phyloP scores from a whole-genome alignment of 2,113 vertebrate species.

The Vombatus ursinus region DNA sequence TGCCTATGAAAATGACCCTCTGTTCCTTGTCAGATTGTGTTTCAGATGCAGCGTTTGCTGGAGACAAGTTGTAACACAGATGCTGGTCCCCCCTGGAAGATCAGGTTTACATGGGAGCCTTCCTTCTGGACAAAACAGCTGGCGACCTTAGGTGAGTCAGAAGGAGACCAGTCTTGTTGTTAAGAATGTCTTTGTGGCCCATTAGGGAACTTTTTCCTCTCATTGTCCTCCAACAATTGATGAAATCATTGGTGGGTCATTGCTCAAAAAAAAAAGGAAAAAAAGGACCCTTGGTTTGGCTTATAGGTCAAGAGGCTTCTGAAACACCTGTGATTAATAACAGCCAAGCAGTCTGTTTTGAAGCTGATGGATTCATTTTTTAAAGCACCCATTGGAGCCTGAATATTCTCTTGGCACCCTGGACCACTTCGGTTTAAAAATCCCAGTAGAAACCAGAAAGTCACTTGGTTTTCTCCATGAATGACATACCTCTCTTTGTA shows the following conservation, averaged over 20 bases:
- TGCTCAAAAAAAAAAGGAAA: neutral
- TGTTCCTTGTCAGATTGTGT: slow-evolving; percentile 89
- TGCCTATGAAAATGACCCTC: slow-evolving; percentile 40
- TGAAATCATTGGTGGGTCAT: neutral
- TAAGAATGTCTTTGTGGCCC: neutral
- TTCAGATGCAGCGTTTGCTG: slow-evolving; percentile 95
- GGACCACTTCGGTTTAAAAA: neutral
- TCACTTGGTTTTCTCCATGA: neutral
- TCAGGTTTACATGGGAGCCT: slow-evolving; percentile 98
- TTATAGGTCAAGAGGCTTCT: neutral
- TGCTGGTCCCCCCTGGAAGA: slow-evolving; percentile 89
- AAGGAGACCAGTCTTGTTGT: neutral
- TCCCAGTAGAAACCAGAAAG: neutral
- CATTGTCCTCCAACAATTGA: neutral
- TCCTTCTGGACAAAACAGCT: slow-evolving; percentile 97
- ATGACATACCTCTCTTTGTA: no score
- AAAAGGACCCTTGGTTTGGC: neutral
- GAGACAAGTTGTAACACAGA: slow-evolving; percentile 90
- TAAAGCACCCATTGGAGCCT: neutral
- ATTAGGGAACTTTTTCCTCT: neutral
- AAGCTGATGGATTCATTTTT: neutral
- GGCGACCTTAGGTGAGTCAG: slow-evolving; percentile 89
- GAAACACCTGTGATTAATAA: neutral
- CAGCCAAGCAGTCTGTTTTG: neutral
- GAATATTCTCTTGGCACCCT: neutral